Base-by-base conservation (phyloP, 2,113 vertebrate genomes). In the Dipodomys spectabilis region DNA sequence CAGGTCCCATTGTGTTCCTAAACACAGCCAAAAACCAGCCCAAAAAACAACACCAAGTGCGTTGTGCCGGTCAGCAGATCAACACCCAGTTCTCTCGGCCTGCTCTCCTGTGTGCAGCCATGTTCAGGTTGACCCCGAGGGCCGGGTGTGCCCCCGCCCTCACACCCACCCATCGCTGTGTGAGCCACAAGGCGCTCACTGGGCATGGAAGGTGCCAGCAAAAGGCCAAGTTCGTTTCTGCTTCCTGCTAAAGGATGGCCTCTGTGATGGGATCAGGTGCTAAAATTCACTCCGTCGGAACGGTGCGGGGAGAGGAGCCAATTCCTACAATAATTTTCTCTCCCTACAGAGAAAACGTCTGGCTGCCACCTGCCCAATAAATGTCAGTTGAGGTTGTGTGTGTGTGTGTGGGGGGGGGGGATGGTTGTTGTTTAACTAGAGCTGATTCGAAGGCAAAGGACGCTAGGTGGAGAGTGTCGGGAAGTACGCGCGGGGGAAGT, bases 361-460 rank as follows among this genome's bases (percentile, higher is more conserved):
- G 94, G 44, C 86, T 95, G 86, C 95, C 97, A 97, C 95, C 96
- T 97, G 94, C 84, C 86, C 94, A 95, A 96, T 97, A 97, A 97
- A 95, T 95, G 95, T 96, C 95, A 97, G 80, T 65, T 86, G 85
- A 10, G 79, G 12, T 86, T 9, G 49, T 49, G 8, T 49, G 49
- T 49, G 35, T 39, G 35, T 39, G 35, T 39, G 35, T 39, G 35
- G 3, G 35, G 3, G 35, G n/a, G n/a, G n/a, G n/a, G n/a, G n/a
- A n/a, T 39, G 39, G 49, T 94, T 94, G 83, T 85, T 94, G 30
- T 60, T 60, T 86, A 71, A 44, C 95, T 81, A 82, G 67, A 95
- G 75, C 20, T 87, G 89, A 89, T 86, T 91, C 44, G 60, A 84
- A 92, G 90, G 60, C 78, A 96, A 30, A 60, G 65, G 16, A 90